phyloP scores from a whole-genome alignment of 1,140 invertebrate genomes.

The Globodera rostochiensis region DNA sequence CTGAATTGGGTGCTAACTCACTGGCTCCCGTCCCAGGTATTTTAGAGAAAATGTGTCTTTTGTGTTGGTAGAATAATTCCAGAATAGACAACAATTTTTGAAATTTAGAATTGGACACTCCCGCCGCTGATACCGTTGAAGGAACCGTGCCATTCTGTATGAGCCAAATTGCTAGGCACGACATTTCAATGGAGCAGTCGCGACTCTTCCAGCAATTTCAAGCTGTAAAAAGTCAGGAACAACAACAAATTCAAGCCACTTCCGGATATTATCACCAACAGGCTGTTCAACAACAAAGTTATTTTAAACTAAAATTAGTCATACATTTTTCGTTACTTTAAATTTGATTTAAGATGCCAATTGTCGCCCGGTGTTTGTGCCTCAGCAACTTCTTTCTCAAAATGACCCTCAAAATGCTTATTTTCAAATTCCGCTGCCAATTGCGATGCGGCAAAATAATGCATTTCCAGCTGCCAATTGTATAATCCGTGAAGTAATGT shows the following conservation, averaged over 20 bases:
- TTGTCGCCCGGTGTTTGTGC: too few relatives aligned
- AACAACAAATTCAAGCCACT: neutral
- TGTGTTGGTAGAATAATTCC: conserved; percentile 23
- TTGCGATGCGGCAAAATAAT: too few relatives aligned
- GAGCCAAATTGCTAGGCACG: conserved; percentile 12
- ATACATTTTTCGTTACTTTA: too few relatives aligned
- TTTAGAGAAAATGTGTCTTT: conserved; percentile 26
- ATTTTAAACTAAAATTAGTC: too few relatives aligned
- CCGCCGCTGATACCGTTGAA: conserved; percentile 11
- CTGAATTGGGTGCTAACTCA: neutral
- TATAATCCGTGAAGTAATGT: neutral
- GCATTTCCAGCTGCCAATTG: neutral
- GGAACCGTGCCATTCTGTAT: neutral
- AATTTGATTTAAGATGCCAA: too few relatives aligned
- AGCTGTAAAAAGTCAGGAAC: conserved; percentile 22
- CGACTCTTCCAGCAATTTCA: conserved; percentile 62
- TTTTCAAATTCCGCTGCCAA: neutral
- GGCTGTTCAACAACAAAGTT: too few relatives aligned
- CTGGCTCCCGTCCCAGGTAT: conserved; percentile 22
- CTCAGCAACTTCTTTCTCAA: neutral
- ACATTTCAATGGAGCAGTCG: conserved; percentile 52
- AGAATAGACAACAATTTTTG: too few relatives aligned
- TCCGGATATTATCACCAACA: too few relatives aligned
- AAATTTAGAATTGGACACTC: conserved; percentile 47
- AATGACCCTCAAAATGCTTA: neutral